Evolutionary conservation across 2,113 vertebrate genomes (phyloP), one percentile per base, ranked within the genome.

Genomic region (Chionis minor): DNA sequence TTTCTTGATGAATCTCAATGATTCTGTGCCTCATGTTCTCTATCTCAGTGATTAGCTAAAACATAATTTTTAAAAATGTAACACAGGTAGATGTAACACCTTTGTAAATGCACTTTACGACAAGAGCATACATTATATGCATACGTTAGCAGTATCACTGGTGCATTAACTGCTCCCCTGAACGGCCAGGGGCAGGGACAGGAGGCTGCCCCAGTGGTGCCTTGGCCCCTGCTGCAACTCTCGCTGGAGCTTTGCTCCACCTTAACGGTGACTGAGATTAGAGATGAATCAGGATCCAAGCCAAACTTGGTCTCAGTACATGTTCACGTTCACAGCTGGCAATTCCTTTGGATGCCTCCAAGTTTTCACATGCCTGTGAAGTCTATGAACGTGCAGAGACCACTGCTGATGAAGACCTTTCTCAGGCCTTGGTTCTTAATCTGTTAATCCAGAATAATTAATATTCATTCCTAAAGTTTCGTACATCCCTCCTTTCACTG

Each of bases 11-110:
- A 58, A 98, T 98, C 98, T 99, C 99, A 94, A 98, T 99, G 94
- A 99, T 99, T 96, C 99, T 99, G 95, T 99, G 99, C 82, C 99
- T 99, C 99, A 99, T 99, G 95, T 99, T 99, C 97, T 99, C 99
- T 90, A 99, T 99, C 99, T 99, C 99, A 8, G 99, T 99, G 97
- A 99, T 98, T 20, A 99, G 98, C 99, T 99, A 45, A 12, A 94
- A 91, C 18, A 67, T 10, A 97, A 91, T 3, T 44, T 26, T 7
- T 1, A 16, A 52, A 38, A 22, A 77, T 62, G 20, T 88, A 40
- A 95, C 52, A 42, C 42, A 54, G 52, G 52, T 2, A 84, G 56
- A 49, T 5, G 0, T 2, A 54, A 4, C 32, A 26, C 44, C 30
- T 62, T 4, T 27, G 42, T 9, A 15, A 45, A 8, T 10, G 33